Conservation (phyloP, 2,888 invertebrate genomes). For the Eristalis tenax region DNA sequence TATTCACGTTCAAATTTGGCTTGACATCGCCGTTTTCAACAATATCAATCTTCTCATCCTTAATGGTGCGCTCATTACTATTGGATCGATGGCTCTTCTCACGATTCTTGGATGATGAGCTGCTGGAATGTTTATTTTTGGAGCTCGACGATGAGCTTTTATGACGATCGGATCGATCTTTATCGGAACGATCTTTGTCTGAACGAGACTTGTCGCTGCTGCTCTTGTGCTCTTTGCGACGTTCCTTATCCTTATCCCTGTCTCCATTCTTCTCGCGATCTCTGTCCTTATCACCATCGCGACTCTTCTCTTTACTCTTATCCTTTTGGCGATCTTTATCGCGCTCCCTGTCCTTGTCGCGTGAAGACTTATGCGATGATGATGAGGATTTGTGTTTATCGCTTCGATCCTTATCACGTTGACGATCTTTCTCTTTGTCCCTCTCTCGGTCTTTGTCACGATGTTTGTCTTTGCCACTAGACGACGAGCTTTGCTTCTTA, state of each 20-base stretch:
- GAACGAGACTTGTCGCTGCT: slow-evolving; percentile 73
- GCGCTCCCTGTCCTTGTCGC: slow-evolving; percentile 80
- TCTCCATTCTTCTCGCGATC: slow-evolving; percentile 80
- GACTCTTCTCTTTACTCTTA: slow-evolving; percentile 78
- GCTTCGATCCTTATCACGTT: slow-evolving; percentile 80
- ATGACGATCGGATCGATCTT: slow-evolving; percentile 74
- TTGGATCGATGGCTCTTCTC: slow-evolving; percentile 75
- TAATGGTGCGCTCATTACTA: slow-evolving; percentile 76
- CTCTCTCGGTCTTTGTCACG: slow-evolving; percentile 76
- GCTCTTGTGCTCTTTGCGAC: slow-evolving; percentile 80
- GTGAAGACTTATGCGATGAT: slow-evolving; percentile 79
- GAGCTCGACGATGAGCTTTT: slow-evolving; percentile 79
- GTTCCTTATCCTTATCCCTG: slow-evolving; percentile 79
- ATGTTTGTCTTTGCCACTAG: slow-evolving; percentile 77
- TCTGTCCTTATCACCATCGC: slow-evolving; percentile 77
- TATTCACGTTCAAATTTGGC: slow-evolving; percentile 46
- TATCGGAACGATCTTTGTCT: slow-evolving; percentile 61
- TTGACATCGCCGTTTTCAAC: slow-evolving; percentile 74
- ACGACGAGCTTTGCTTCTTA: slow-evolving; percentile 82
- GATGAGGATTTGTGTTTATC: slow-evolving; percentile 81
- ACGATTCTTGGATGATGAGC: slow-evolving; percentile 76
- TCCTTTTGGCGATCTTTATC: slow-evolving; percentile 79
- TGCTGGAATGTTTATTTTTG: slow-evolving; percentile 81
- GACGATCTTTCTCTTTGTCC: slow-evolving; percentile 79
- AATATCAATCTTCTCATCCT: slow-evolving; percentile 75